These are phyloP conservation scores for Podilymbus podiceps DNA, from an alignment of 2,113 vertebrate genomes.

Conservation along the genomic window DNA sequence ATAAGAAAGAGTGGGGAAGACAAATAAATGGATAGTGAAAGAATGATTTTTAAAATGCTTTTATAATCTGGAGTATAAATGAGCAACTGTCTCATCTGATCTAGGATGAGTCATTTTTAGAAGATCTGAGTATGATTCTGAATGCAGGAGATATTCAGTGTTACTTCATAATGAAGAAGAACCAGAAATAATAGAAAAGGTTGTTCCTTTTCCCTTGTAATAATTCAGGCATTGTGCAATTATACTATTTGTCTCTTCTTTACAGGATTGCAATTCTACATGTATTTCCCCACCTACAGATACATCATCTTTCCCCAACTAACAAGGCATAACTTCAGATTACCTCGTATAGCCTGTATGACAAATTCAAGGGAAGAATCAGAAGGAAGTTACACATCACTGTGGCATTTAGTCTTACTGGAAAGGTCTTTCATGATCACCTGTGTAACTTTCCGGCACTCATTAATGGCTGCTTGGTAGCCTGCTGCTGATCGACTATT, in stretches of 20 bases:
- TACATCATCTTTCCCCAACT: slow-evolving; percentile 33
- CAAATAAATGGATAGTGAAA: slow-evolving; percentile 63
- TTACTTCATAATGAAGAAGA: slow-evolving; percentile 69
- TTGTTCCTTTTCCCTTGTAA: slow-evolving; percentile 51
- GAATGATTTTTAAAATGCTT: slow-evolving; percentile 38
- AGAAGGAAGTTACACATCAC: slow-evolving; percentile 41
- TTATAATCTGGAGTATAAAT: slow-evolving; percentile 62
- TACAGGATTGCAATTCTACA: background rate
- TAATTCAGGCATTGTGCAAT: slow-evolving; percentile 4
- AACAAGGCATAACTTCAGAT: slow-evolving; percentile 55
- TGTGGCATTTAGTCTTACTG: slow-evolving; percentile 20
- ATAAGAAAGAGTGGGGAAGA: slow-evolving; percentile 6
- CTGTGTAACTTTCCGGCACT: slow-evolving; percentile 33
- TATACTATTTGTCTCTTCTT: slow-evolving; percentile 31
- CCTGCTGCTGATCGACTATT: slow-evolving; percentile 56
- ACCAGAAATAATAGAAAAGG: slow-evolving; percentile 47
- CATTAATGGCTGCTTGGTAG: slow-evolving; percentile 27
- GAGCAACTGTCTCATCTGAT: slow-evolving; percentile 63
- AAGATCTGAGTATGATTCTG: slow-evolving; percentile 34
- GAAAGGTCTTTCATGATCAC: slow-evolving; percentile 43
- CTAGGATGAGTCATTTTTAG: slow-evolving; percentile 62
- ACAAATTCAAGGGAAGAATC: slow-evolving; percentile 48
- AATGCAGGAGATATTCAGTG: slow-evolving; percentile 33
- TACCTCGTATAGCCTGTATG: background rate
- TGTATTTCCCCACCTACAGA: slow-evolving; percentile 44